Evolutionary conservation across 1,140 invertebrate genomes (phyloP), one percentile per base, ranked within the genome.

Genomic region (Drosophila murphyi): DNA sequence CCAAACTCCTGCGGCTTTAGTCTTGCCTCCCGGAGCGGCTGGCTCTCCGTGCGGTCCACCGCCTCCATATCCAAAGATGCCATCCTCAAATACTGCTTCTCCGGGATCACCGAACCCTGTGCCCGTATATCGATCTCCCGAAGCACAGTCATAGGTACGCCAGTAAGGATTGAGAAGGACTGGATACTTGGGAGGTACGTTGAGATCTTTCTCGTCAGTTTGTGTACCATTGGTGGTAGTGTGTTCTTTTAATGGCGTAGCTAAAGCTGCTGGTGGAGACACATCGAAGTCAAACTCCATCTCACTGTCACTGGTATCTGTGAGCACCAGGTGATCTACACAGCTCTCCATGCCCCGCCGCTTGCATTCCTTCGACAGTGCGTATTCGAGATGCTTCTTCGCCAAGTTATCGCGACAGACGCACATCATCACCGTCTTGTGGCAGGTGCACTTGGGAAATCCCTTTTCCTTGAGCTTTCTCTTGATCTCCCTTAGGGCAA

Each of bases 231-330:
- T 70, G 56, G 76, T 91, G 0, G 55, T 0, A 0, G 37, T 20
- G 45, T 61, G 50, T 0, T 32, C 39, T 6, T 70, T 76, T 0
- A 20, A 4, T 5, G 37, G 35, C 1, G 64, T 90, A 29, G 76
- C 56, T 1, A 77, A 61, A 4, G 75, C 77, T 0, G 73, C 76
- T 2, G 90, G 86, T 5, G 91, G 86, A 4, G 82, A 76, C 7
- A 92, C 81, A 63, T 90, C 81, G 10, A 92, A 75, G 65, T 92
- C 74, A 39, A 78, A 91, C 39, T 92, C 90, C 69, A 81, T 63
- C n/a, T 92, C 92, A 20, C 78, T 87, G 2, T 92, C 91, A 7
- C 76, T 91, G 39, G 90, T 90, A 5, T 92, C 92, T 0, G 79
- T 83, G 1, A 92, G 64, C 3, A 85, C 54, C n/a, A 92, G 48